phyloP scores from a whole-genome alignment of 2,888 invertebrate species.

The Rhagonycha fulva region DNA sequence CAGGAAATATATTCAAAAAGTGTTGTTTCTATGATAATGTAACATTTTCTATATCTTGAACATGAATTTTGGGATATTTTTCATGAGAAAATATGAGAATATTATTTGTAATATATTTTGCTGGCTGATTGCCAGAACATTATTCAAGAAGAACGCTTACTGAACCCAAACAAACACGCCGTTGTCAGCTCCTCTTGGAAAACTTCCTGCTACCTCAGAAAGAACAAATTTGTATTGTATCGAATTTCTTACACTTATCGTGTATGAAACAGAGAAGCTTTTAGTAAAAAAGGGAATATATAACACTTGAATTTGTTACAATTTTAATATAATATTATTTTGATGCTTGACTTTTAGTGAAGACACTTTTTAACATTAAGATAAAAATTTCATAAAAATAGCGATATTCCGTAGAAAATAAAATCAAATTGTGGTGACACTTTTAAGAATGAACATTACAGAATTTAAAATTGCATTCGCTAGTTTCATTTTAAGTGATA shows the following conservation, averaged over 20 bases:
- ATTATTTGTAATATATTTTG: not conserved
- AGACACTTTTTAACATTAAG: not conserved
- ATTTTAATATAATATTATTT: conserved; percentile 6
- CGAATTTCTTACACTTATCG: conserved; percentile 5
- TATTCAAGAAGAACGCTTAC: not conserved
- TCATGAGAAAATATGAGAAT: conserved; percentile 1
- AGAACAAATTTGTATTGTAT: conserved; percentile 15
- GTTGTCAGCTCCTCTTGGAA: conserved; percentile 5
- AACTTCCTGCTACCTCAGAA: conserved; percentile 6
- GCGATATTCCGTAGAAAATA: not conserved
- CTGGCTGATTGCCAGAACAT: conserved; percentile 2
- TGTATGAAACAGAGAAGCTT: conserved; percentile 10
- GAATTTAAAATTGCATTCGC: not conserved
- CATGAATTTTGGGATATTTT: conserved; percentile 1
- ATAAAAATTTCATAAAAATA: not conserved
- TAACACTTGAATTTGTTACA: conserved; percentile 8
- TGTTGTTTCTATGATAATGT: not conserved
- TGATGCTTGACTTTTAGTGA: not conserved
- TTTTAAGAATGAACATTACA: not conserved
- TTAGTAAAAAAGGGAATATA: conserved; percentile 4
- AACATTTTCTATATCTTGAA: not conserved
- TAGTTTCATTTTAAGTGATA: not conserved
- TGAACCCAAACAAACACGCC: conserved; percentile 7
- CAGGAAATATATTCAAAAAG: not conserved
- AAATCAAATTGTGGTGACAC: not conserved